A percentile compares a stretch with the other conserved stretches of the same genome.
Conservation (phyloP, 2,113 vertebrate genomes). For the Podilymbus podiceps region DNA sequence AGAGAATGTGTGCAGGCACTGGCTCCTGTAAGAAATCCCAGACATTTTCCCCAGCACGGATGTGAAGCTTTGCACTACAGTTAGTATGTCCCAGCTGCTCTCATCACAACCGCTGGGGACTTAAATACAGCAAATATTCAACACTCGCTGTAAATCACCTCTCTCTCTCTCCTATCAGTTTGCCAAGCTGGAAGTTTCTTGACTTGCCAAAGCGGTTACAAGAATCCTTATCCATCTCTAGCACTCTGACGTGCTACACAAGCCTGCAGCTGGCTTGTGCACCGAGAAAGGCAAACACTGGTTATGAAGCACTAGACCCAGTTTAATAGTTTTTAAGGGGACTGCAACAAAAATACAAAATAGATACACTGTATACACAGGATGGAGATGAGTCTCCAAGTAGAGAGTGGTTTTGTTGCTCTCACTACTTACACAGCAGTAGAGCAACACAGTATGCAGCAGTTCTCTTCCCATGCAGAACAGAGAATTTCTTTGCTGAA, state of each 20-base stretch:
- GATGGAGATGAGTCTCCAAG: neutral
- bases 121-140: neutral
- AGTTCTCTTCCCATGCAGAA: neutral
- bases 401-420: neutral
- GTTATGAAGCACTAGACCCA: neutral
- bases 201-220: neutral
- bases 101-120: neutral
- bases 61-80: neutral
- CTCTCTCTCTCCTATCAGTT: neutral
- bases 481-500: neutral
- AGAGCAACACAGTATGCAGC: neutral
- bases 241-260: neutral
- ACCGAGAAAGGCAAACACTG: neutral
- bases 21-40: neutral
- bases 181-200: neutral
- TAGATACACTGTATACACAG: neutral
- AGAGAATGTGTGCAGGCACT: accelerated
- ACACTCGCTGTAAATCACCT: neutral
- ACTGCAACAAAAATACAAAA: neutral
- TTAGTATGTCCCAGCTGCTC: neutral
- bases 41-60: neutral
- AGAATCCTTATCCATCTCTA: neutral
- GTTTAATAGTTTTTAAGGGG: neutral
- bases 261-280: accelerated
- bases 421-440: neutral